Conservation (phyloP, 1,140 invertebrate genomes). For the Forficula auricularia region DNA sequence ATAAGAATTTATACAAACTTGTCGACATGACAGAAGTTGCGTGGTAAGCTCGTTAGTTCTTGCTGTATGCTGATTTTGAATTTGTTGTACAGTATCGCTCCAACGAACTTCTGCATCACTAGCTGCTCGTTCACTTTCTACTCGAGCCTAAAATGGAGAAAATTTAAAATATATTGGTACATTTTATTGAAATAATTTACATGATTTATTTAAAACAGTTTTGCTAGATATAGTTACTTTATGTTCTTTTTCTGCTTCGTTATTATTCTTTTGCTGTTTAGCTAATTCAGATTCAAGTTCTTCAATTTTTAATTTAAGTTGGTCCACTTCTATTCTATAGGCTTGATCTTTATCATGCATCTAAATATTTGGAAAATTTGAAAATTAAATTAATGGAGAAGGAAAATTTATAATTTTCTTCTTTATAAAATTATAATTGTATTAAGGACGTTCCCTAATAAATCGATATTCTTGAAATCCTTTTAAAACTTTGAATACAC, state of each 20-base stretch:
- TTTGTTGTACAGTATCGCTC: too few relatives aligned
- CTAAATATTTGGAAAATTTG: slow-evolving; percentile 26
- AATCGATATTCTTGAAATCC: too few relatives aligned
- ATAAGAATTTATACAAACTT: too few relatives aligned
- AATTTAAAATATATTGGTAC: neutral
- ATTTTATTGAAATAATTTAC: neutral
- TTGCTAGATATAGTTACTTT: slow-evolving; percentile 25
- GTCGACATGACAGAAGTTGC: too few relatives aligned
- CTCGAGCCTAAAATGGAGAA: slow-evolving; percentile 2
- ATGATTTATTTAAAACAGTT: too few relatives aligned
- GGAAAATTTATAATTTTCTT: neutral
- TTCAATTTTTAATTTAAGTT: slow-evolving; percentile 41
- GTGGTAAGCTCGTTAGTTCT: too few relatives aligned
- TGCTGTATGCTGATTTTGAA: too few relatives aligned
- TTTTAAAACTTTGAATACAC: too few relatives aligned
- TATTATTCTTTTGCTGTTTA: slow-evolving; percentile 34
- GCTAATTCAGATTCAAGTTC: slow-evolving; percentile 44
- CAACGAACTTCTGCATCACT: too few relatives aligned
- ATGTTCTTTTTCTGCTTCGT: slow-evolving; percentile 30
- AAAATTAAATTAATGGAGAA: neutral
- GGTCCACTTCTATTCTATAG: slow-evolving; percentile 34
- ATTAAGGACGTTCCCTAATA: too few relatives aligned
- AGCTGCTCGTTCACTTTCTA: slow-evolving; percentile 21
- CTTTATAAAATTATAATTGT: slow-evolving; percentile 6
- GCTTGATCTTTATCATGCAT: slow-evolving; percentile 50